Conservation (phyloP, 2,888 invertebrate genomes). For the Raillietiella orientalis region DNA sequence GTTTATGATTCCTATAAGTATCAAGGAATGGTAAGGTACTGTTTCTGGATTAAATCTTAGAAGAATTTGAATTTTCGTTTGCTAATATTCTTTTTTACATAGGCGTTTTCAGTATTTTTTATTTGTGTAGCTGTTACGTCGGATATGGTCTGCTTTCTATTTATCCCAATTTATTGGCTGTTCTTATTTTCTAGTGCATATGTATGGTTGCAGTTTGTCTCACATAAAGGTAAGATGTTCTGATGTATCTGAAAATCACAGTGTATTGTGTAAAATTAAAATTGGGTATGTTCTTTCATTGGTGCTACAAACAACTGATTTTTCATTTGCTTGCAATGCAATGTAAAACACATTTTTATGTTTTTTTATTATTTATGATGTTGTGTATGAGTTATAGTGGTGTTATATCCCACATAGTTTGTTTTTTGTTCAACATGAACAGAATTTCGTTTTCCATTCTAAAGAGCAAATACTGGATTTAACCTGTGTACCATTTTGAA, state of each 20-base stretch:
- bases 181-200: conserved; percentile 95
- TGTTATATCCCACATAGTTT: too few species aligned
- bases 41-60: conserved; percentile 1
- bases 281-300: neutral
- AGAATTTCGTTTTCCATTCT: too few species aligned
- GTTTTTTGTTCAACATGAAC: too few species aligned
- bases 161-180: conserved; percentile 83
- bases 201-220: conserved; percentile 94
- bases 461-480: too few species aligned
- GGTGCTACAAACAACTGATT: too few species aligned
- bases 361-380: too few species aligned
- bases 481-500: too few species aligned
- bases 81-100: conserved; percentile 10
- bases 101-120: conserved; percentile 94
- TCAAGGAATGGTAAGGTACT: conserved; percentile 59
- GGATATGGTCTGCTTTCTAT: conserved; percentile 89
- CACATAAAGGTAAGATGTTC: conserved; percentile 53
- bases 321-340: too few species aligned
- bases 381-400: too few species aligned
- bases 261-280: neutral
- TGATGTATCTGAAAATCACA: neutral
- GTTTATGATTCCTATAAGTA: conserved; percentile 92
- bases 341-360: too few species aligned
- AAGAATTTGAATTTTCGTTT: neutral
- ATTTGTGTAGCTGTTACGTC: conserved; percentile 90